phyloP scores from a whole-genome alignment of 2,888 invertebrate genomes.

The Andrena trimmerana region DNA sequence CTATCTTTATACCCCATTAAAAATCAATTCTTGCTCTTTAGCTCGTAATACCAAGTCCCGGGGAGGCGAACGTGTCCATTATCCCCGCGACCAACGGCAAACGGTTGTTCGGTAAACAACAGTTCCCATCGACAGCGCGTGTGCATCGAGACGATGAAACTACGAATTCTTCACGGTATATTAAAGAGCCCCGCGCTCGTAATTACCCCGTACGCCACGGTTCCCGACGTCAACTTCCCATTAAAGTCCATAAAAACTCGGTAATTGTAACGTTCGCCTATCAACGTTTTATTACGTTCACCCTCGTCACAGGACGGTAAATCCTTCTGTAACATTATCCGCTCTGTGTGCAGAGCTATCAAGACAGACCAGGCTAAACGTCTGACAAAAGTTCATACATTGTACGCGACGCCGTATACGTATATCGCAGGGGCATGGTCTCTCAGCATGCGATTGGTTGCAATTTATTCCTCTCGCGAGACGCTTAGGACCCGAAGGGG shows the following conservation, averaged over 20 bases:
- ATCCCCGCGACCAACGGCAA: background rate
- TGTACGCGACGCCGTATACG: conserved; percentile 44
- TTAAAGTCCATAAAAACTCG: conserved; percentile 13
- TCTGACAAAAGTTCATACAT: conserved; percentile 57
- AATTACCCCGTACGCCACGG: conserved; percentile 23
- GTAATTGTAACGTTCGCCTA: conserved; percentile 54
- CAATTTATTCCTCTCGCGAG: conserved; percentile 64
- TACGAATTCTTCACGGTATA: conserved; percentile 21
- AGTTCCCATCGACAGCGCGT: conserved; percentile 33
- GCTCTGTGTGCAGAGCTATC: conserved; percentile 12
- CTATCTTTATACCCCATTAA: conserved; percentile 3
- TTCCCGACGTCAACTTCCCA: conserved; percentile 9
- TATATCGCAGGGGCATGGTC: conserved; percentile 51
- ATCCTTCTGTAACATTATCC: conserved; percentile 41
- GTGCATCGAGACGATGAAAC: conserved; percentile 18
- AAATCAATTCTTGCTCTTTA: background rate
- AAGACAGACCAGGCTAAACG: conserved; percentile 18
- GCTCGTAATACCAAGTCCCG: background rate
- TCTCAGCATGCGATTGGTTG: conserved; percentile 66
- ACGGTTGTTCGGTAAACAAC: conserved; percentile 6
- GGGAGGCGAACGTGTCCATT: background rate
- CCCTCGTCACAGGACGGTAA: conserved; percentile 44
- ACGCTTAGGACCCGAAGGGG: conserved; percentile 65
- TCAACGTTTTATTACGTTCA: conserved; percentile 46
- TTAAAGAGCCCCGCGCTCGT: background rate